Evolutionary conservation across 2,888 invertebrate genomes (phyloP).

Genomic region (Drosophila neonasuta): DNA sequence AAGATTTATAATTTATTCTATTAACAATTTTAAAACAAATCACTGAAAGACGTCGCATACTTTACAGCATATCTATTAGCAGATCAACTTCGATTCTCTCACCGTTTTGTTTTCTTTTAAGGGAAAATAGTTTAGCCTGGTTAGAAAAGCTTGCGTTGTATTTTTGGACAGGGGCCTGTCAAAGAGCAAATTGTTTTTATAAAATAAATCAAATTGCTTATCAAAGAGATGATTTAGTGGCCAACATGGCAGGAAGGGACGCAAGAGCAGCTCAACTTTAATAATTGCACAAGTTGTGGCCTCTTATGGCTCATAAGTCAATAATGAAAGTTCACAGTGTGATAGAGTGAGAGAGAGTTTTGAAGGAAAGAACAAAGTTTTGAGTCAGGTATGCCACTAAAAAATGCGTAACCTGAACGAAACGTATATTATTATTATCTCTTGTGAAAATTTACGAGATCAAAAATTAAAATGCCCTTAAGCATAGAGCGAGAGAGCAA

Average conservation of each 20-base stretch:
- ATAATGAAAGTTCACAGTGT: slow-evolving; percentile 48
- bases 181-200: slow-evolving; percentile 71
- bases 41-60: not conserved
- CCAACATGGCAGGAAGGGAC: slow-evolving; percentile 1
- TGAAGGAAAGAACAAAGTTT: slow-evolving; percentile 47
- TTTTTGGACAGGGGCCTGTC: slow-evolving; percentile 56
- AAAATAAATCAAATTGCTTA: slow-evolving; percentile 77
- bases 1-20: too few relatives aligned
- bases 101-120: slow-evolving; percentile 42
- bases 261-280: slow-evolving; percentile 60
- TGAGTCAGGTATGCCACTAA: slow-evolving; percentile 58
- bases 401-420: slow-evolving; percentile 69
- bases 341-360: not conserved
- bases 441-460: slow-evolving; percentile 78
- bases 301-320: slow-evolving; percentile 75
- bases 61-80: slow-evolving; percentile 25
- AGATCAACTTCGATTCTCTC: not conserved
- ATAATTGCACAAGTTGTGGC: slow-evolving; percentile 75
- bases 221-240: slow-evolving; percentile 76
- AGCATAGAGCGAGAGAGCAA: slow-evolving; percentile 30
- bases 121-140: slow-evolving; percentile 64
- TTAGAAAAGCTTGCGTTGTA: slow-evolving; percentile 49
- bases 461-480: slow-evolving; percentile 76
- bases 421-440: slow-evolving; percentile 76
- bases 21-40: too few relatives aligned